A percentile compares a stretch with the other conserved stretches of the same genome.
Conservation (phyloP, 2,797 vertebrate genomes). For the Macropus fuliginosus region DNA sequence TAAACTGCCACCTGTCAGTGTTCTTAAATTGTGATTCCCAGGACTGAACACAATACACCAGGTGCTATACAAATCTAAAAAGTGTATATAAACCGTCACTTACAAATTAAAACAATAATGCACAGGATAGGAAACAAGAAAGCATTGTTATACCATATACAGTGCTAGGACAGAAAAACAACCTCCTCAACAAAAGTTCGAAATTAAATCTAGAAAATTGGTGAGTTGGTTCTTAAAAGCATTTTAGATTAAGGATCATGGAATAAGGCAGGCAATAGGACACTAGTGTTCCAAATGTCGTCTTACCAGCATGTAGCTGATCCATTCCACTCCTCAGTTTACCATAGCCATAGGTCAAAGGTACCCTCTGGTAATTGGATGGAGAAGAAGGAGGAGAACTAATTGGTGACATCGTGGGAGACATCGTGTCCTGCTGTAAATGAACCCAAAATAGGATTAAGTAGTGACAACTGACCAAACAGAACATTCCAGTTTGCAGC, state of each 20-base stretch:
- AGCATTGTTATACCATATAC: constrained; percentile 51
- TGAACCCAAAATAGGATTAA: constrained; percentile 73
- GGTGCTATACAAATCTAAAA: neutral
- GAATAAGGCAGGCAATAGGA: neutral
- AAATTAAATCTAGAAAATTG: constrained; percentile 75
- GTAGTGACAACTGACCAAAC: constrained; percentile 51
- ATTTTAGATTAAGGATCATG: constrained; percentile 62
- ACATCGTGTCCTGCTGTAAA: constrained; percentile 88
- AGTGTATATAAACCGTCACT: constrained; percentile 54
- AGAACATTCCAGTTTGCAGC: constrained; percentile 37
- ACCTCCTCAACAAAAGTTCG: constrained; percentile 67
- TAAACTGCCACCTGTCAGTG: neutral
- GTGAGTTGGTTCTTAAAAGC: constrained; percentile 55
- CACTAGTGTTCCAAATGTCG: constrained; percentile 31
- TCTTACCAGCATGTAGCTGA: constrained; percentile 88
- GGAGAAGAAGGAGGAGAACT: constrained; percentile 92
- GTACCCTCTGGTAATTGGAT: constrained; percentile 85
- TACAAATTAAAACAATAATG: constrained; percentile 68
- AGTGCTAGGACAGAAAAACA: constrained; percentile 46
- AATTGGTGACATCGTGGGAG: constrained; percentile 87
- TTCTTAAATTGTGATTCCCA: neutral
- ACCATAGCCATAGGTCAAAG: constrained; percentile 85
- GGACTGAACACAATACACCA: neutral
- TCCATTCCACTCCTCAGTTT: constrained; percentile 89
- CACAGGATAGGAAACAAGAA: constrained; percentile 61